Evolutionary conservation across 2,113 vertebrate genomes (phyloP), one percentile per base, ranked within the genome.

Genomic region (Pleuronectes platessa): DNA sequence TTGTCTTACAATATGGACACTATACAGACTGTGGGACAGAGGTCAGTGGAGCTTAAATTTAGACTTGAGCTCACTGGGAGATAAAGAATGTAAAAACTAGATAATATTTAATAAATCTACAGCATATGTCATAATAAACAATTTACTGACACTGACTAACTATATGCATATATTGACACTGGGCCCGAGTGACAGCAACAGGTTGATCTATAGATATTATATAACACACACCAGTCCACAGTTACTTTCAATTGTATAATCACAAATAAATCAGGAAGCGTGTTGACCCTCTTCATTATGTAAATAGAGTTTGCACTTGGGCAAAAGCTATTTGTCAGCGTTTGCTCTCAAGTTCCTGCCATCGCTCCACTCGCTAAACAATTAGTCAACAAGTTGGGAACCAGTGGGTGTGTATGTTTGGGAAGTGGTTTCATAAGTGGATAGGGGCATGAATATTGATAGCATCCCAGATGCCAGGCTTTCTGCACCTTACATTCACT

Each of bases 381-480:
- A 86, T 86, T 83, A 88, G 77, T 86, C 86, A 82, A 74, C 75
- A 86, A 76, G 78, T 88, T 61, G 40, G 71, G 73, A 85, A 78
- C 71, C 65, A 61, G 78, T 74, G 76, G 58, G 71, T 53, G 76
- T 83, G 61, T 77, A 54, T 79, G 78, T 86, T 79, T 75, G 79
- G 73, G 63, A 87, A 80, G 74, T 76, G 67, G 45, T 82, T 82
- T 76, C 47, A 76, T 73, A 87, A 88, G 82, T 75, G 74, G 67
- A 80, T 35, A 82, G 56, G 60, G 72, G 49, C 49, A 86, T 88
- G 82, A 81, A 89, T 87, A 79, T 77, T 89, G 79, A 89, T 83
- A 76, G 51, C 60, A 53, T 76, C 62, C 71, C 91, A 92, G 85
- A 86, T 88, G 88, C 82, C 49, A 3, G 56, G 74, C 84, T 82